phyloP scores from a whole-genome alignment of 2,797 vertebrate species.

The Selene dorsalis region DNA sequence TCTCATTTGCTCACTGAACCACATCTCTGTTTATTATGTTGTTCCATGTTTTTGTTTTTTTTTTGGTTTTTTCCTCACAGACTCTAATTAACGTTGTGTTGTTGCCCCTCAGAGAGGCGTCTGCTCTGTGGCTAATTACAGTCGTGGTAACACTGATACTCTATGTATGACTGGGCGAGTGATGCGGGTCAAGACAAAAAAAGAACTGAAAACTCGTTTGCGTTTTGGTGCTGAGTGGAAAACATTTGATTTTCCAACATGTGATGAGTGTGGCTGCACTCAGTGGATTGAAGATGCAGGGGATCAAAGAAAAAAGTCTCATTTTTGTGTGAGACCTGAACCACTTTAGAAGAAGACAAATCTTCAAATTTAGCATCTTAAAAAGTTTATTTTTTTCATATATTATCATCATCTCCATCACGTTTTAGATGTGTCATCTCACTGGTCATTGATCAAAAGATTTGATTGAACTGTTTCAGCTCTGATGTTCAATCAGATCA shows the following conservation, averaged over 20 bases:
- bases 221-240: neutral
- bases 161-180: conserved; percentile 28
- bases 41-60: neutral
- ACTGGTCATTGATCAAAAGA: no score
- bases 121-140: conserved; percentile 56
- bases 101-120: conserved; percentile 11
- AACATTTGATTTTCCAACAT: neutral
- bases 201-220: conserved; percentile 13
- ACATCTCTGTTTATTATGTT: conserved; percentile 14
- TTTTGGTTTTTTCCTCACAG: neutral
- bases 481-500: no score
- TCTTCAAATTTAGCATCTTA: no score
- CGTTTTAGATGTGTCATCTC: no score
- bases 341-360: neutral
- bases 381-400: neutral
- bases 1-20: conserved; percentile 63
- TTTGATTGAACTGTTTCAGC: no score
- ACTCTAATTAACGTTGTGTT: conserved; percentile 51
- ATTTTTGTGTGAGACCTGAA: neutral
- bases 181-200: conserved; percentile 29
- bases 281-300: neutral
- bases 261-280: neutral
- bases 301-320: no score
- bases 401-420: no score
- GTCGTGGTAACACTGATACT: conserved; percentile 1